Conservation (phyloP, 2,113 vertebrate genomes). For the Saguinus midas region DNA sequence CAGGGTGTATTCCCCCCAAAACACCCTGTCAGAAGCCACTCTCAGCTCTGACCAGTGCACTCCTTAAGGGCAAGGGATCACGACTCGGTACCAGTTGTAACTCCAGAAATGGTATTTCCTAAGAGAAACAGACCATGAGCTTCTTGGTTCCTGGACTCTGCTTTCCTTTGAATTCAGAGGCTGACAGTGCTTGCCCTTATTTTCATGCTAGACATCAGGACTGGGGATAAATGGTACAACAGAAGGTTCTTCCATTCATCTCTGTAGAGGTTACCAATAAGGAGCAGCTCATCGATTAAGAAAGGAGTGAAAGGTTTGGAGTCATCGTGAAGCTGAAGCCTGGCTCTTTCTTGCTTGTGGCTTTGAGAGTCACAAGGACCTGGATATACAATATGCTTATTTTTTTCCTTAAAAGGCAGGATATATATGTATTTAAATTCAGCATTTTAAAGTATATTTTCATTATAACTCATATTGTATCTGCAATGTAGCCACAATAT, state of each 20-base stretch:
- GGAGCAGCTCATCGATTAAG: neutral
- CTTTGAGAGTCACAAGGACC: neutral
- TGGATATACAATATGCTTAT: neutral
- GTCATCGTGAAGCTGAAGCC: neutral
- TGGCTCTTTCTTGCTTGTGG: neutral
- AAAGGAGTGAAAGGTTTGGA: neutral
- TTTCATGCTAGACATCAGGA: neutral
- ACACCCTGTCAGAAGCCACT: neutral
- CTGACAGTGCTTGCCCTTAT: neutral
- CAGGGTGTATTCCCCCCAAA: neutral
- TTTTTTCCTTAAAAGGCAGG: neutral
- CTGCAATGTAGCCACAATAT: neutral
- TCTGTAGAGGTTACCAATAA: neutral
- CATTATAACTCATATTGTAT: neutral
- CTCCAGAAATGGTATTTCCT: neutral
- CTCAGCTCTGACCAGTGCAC: neutral
- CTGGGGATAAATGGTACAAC: neutral
- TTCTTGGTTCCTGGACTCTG: neutral
- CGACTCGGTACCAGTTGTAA: neutral
- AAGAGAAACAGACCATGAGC: rapidly evolving
- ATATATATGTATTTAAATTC: neutral
- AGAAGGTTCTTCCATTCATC: neutral
- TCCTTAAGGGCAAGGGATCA: neutral
- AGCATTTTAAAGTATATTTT: neutral
- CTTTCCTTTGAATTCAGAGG: neutral